Conservation (phyloP, 2,797 vertebrate species). For the Lagorchestes hirsutus region DNA sequence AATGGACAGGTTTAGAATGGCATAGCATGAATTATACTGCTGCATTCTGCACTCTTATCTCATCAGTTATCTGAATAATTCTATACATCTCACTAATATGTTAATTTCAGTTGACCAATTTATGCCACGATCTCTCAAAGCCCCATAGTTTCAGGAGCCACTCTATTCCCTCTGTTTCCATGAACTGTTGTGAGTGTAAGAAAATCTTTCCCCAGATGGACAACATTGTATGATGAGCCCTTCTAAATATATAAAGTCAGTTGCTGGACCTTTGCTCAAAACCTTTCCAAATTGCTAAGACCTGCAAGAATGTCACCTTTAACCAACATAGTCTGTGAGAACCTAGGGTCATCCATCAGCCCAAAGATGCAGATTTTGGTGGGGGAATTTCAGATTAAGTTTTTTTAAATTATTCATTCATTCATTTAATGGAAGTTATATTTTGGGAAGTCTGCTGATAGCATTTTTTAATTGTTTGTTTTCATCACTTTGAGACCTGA, state of each 20-base stretch:
- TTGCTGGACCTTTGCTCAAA: not conserved
- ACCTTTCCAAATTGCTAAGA: not conserved
- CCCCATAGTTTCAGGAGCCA: not conserved
- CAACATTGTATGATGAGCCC: not conserved
- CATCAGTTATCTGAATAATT: conserved; percentile 61
- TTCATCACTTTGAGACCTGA: not conserved
- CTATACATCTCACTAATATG: conserved; percentile 26
- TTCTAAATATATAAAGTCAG: not conserved
- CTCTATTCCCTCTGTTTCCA: not conserved
- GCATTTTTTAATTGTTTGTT: conserved; percentile 14
- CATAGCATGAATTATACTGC: conserved; percentile 53
- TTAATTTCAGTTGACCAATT: conserved; percentile 50
- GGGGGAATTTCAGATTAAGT: conserved; percentile 21
- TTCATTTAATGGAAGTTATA: conserved; percentile 33
- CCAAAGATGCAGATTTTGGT: not conserved
- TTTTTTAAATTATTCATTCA: conserved; percentile 18
- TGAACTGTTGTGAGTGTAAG: not conserved
- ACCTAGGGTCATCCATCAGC: not conserved
- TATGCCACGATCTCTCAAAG: not conserved
- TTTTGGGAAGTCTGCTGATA: conserved; percentile 4
- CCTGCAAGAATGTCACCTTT: not conserved
- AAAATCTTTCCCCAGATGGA: not conserved
- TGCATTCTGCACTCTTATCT: conserved; percentile 29
- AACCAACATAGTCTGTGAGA: not conserved
- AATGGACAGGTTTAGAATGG: conserved; percentile 71